A percentile compares a stretch with the other conserved stretches of the same genome.
Evolutionary conservation across 2,113 vertebrate species (phyloP).

Genomic region (Ictidomys tridecemlineatus): DNA sequence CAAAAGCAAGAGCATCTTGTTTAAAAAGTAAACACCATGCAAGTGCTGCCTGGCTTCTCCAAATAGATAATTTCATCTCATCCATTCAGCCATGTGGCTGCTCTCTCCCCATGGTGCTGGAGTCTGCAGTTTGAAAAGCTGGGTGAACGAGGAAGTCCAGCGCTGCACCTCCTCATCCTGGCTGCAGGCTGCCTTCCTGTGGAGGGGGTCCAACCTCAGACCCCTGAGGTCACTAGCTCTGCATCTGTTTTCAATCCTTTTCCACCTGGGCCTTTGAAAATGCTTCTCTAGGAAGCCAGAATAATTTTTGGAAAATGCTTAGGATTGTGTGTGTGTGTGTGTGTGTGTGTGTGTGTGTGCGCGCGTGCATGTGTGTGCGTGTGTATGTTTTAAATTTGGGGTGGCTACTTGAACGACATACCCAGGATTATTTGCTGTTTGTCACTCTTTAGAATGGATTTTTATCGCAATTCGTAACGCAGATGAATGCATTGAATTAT

Average conservation of each 20-base stretch:
- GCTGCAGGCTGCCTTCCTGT: background rate
- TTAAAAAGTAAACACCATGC: background rate
- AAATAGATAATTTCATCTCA: background rate
- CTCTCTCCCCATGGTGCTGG: background rate
- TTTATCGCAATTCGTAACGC: background rate
- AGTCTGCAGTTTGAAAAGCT: background rate
- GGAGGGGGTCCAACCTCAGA: rapidly evolving
- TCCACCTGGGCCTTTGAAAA: background rate
- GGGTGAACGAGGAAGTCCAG: background rate
- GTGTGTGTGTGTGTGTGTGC: no score
- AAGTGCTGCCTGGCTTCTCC: background rate
- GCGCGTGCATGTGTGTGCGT: no score
- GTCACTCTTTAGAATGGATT: background rate
- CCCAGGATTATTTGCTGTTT: background rate
- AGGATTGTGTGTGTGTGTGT: background rate
- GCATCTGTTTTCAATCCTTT: background rate
- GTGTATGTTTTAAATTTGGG: background rate
- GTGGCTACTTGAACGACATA: background rate
- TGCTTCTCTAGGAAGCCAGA: background rate
- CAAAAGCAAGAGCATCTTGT: background rate
- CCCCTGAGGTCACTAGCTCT: background rate
- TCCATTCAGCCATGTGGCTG: background rate
- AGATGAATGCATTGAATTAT: background rate
- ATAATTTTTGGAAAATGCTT: background rate
- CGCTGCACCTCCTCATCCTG: rapidly evolving